Percentiles rank a stretch among this genome's conserved stretches.
Conservation (phyloP, 2,797 vertebrate genomes). For the Schizopygopsis malacanthus region DNA sequence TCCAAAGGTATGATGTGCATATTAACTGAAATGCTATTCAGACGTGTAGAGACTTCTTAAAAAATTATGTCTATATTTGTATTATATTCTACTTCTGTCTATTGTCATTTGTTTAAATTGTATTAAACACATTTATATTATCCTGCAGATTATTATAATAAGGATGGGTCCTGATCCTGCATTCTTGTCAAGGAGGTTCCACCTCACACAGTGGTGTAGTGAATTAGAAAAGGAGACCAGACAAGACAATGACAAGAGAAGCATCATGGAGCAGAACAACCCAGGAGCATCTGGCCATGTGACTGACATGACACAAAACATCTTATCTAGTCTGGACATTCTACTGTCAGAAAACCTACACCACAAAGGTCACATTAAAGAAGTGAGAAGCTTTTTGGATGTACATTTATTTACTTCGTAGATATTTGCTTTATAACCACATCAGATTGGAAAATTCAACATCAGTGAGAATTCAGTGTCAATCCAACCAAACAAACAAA, state of each 20-base stretch:
- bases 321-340: slow-evolving; percentile 79
- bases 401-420: background rate
- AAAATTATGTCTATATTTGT: background rate
- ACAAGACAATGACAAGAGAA: slow-evolving; percentile 75
- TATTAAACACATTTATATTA: background rate
- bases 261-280: slow-evolving; percentile 78
- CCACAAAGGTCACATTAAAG: slow-evolving; percentile 81
- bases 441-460: background rate
- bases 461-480: background rate
- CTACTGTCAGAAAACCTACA: slow-evolving; percentile 83
- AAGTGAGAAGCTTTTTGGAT: slow-evolving; percentile 74
- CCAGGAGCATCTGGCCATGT: background rate
- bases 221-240: slow-evolving; percentile 84
- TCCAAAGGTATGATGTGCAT: slow-evolving; percentile 80
- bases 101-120: background rate
- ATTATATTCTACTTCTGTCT: background rate
- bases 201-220: slow-evolving; percentile 83
- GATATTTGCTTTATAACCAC: background rate
- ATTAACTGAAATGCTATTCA: background rate
- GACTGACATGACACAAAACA: slow-evolving; percentile 57
- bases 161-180: slow-evolving; percentile 85
- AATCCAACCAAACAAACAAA: background rate
- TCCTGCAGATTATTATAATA: slow-evolving; percentile 73
- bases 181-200: slow-evolving; percentile 83
- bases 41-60: background rate